Percentiles rank a stretch among this genome's conserved stretches.
Conservation (phyloP, 2,797 vertebrate genomes). For the Toxotes lorentzi region DNA sequence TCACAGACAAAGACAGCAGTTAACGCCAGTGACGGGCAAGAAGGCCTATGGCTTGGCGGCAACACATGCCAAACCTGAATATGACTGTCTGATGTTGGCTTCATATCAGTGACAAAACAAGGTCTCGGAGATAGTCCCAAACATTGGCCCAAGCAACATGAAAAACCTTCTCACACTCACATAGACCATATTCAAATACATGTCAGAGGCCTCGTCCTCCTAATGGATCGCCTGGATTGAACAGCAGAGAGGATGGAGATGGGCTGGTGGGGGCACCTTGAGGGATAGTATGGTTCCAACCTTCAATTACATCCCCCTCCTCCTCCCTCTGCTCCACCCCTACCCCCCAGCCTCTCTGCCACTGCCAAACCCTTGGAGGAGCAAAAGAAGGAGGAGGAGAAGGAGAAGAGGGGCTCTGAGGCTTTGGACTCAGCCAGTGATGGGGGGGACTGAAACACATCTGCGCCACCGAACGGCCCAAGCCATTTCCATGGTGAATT, state of each 20-base stretch:
- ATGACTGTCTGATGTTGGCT: conserved; percentile 77
- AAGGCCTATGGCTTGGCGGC: conserved; percentile 82
- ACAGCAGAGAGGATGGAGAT: conserved; percentile 87
- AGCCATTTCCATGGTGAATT: conserved; percentile 98
- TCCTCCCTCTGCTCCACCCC: conserved; percentile 79
- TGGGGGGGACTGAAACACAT: conserved; percentile 91
- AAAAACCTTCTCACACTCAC: conserved; percentile 80
- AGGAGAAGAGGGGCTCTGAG: conserved; percentile 80
- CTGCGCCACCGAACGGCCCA: conserved; percentile 93
- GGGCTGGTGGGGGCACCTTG: conserved; percentile 91
- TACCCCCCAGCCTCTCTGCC: conserved; percentile 84
- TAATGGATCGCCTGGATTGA: conserved; percentile 87
- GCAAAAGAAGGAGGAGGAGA: conserved; percentile 81
- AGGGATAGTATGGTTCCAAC: conserved; percentile 91
- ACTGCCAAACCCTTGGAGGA: conserved; percentile 89
- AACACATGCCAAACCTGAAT: conserved; percentile 81
- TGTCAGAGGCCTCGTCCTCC: conserved; percentile 78
- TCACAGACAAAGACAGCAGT: conserved; percentile 88
- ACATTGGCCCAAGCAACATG: conserved; percentile 79
- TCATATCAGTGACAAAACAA: conserved; percentile 74
- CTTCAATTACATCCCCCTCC: conserved; percentile 85
- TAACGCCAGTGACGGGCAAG: conserved; percentile 82
- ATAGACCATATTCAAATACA: conserved; percentile 88
- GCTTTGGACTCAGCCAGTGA: conserved; percentile 79
- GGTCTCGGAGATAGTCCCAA: conserved; percentile 67